phyloP scores from a whole-genome alignment of 2,888 invertebrate species.

The Xylota sylvarum region DNA sequence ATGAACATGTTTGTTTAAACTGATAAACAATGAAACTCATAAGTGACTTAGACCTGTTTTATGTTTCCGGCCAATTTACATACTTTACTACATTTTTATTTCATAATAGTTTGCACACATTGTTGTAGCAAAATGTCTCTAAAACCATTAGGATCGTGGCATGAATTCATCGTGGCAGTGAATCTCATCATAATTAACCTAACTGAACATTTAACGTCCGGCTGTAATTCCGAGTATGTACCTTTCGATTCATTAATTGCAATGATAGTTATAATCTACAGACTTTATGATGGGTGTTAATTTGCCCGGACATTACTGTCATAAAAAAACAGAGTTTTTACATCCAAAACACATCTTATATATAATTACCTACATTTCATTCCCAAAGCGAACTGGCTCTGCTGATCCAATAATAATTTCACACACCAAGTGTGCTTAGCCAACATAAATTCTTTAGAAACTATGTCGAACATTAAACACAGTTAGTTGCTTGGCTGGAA shows the following conservation, averaged over 20 bases:
- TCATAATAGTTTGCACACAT: background rate
- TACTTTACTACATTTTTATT: background rate
- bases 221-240: no score
- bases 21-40: no score
- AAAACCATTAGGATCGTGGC: no score
- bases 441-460: conserved; percentile 1
- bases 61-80: no score
- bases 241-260: no score
- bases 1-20: no score
- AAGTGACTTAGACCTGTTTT: no score
- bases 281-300: background rate
- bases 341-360: background rate
- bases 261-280: background rate
- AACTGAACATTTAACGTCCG: no score
- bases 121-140: background rate
- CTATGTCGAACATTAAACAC: conserved; percentile 17
- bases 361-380: background rate
- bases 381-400: background rate
- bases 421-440: background rate
- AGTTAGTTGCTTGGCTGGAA: background rate
- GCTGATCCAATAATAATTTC: background rate
- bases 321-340: background rate
- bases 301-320: background rate
- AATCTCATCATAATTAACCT: no score
- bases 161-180: no score